Evolutionary conservation across 2,113 vertebrate genomes (phyloP).

Genomic region (Antigone vipio): DNA sequence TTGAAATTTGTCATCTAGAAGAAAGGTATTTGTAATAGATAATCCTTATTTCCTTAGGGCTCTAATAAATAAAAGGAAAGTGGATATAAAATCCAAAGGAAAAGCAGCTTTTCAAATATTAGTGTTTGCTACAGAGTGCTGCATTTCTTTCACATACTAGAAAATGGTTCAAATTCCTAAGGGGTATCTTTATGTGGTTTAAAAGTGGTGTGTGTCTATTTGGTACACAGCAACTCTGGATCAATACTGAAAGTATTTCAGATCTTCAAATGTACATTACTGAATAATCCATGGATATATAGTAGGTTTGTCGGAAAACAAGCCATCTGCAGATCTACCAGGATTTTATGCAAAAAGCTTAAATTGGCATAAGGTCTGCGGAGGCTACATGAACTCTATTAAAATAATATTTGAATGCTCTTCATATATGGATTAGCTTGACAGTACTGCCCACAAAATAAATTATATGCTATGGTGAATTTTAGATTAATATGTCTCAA

Average conservation of each 20-base stretch:
- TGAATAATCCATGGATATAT: conserved; percentile 69
- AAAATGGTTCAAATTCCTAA: conserved; percentile 72
- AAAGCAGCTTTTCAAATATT: conserved; percentile 45
- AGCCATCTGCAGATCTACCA: conserved; percentile 32
- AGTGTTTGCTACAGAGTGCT: conserved; percentile 55
- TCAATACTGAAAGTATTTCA: conserved; percentile 73
- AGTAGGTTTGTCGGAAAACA: conserved; percentile 52
- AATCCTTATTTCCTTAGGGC: conserved; percentile 7
- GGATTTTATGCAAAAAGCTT: conserved; percentile 52
- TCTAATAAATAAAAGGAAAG: conserved; percentile 31
- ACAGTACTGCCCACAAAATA: conserved; percentile 47
- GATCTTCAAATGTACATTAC: conserved; percentile 73
- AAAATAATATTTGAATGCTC: conserved; percentile 59
- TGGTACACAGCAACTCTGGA: conserved; percentile 58
- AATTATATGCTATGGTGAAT: conserved; percentile 46
- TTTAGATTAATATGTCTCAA: conserved; percentile 41
- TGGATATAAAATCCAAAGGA: conserved; percentile 40
- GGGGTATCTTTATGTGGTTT: conserved; percentile 69
- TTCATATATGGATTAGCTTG: conserved; percentile 27
- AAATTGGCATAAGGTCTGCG: conserved; percentile 35
- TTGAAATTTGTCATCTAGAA: background rate
- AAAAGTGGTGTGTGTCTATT: conserved; percentile 67
- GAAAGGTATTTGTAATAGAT: conserved; percentile 5
- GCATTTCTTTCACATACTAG: conserved; percentile 61
- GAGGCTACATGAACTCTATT: conserved; percentile 27